Percentiles rank a stretch among this genome's conserved stretches.
Conservation (phyloP, 2,888 invertebrate species). For the Blastobasis adustella region DNA sequence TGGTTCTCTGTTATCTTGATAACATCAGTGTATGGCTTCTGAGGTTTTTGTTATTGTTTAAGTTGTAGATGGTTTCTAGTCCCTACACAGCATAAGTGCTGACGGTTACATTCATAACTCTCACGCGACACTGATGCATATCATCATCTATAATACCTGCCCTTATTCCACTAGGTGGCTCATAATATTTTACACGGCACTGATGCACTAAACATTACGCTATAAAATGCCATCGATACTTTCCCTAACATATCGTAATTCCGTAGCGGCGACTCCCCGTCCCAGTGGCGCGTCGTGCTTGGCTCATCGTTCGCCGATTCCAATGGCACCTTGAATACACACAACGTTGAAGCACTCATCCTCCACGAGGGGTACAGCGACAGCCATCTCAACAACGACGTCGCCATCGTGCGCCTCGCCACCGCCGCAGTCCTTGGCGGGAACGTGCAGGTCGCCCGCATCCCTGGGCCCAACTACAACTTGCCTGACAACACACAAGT, state of each 20-base stretch:
- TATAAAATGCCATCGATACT: too few species aligned
- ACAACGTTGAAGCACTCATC: constrained; percentile 18
- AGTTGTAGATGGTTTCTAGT: too few species aligned
- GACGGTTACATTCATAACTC: too few species aligned
- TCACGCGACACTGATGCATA: too few species aligned
- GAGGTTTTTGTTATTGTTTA: too few species aligned
- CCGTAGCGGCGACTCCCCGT: constrained; percentile 29
- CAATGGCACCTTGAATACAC: constrained; percentile 24
- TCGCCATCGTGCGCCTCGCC: constrained; percentile 32
- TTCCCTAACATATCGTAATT: not conserved
- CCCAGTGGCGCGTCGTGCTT: constrained; percentile 33
- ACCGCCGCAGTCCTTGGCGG: constrained; percentile 16
- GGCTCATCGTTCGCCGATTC: constrained; percentile 23
- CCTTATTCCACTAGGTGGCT: not conserved
- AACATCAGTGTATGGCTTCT: too few species aligned
- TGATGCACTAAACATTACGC: too few species aligned
- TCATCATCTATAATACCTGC: too few species aligned
- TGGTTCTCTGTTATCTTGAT: too few species aligned
- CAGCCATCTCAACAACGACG: constrained; percentile 24
- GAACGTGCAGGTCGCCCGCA: constrained; percentile 20
- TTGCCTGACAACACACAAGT: constrained; percentile 21
- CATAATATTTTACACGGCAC: too few species aligned
- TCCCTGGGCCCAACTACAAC: constrained; percentile 25
- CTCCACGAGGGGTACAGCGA: constrained; percentile 25
- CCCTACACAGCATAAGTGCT: too few species aligned